A percentile compares a stretch with the other conserved stretches of the same genome.
Conservation (phyloP, 1,140 invertebrate genomes). For the Micrasema minimum region DNA sequence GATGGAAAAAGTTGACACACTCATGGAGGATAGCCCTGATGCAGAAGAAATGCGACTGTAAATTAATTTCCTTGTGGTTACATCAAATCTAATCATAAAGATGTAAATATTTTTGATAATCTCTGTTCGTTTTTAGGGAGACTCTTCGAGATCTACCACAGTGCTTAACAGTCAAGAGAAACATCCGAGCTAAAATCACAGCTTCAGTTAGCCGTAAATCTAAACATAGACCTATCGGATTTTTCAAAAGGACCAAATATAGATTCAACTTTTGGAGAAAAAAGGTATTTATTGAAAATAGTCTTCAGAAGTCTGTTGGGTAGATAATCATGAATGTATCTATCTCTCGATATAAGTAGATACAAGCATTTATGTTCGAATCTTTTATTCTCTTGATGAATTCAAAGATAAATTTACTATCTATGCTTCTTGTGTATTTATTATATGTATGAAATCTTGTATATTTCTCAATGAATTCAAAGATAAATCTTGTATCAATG, state of each 20-base stretch:
- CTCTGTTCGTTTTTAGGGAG: slow-evolving; percentile 59
- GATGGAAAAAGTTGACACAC: slow-evolving; percentile 68
- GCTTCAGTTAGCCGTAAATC: slow-evolving; percentile 68
- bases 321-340: no score
- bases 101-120: slow-evolving; percentile 5
- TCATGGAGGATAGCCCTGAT: slow-evolving; percentile 71
- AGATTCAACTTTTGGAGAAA: slow-evolving; percentile 63
- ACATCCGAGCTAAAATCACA: slow-evolving; percentile 70
- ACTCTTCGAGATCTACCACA: slow-evolving; percentile 72
- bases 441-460: no score
- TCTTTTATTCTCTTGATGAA: no score
- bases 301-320: not conserved
- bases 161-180: slow-evolving; percentile 71
- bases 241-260: slow-evolving; percentile 69
- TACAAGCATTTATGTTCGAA: not conserved
- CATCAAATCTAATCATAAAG: not conserved
- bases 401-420: no score
- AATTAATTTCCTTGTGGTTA: not conserved
- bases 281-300: slow-evolving; percentile 55
- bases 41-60: slow-evolving; percentile 70
- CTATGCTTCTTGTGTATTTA: no score
- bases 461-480: no score
- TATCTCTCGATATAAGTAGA: no score
- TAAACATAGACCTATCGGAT: slow-evolving; percentile 64
- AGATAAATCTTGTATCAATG: no score